Percentiles rank a stretch among this genome's conserved stretches.
These are phyloP conservation scores for Calephelis nemesis DNA, from an alignment of 1,140 invertebrate genomes.

Conservation along the genomic window DNA sequence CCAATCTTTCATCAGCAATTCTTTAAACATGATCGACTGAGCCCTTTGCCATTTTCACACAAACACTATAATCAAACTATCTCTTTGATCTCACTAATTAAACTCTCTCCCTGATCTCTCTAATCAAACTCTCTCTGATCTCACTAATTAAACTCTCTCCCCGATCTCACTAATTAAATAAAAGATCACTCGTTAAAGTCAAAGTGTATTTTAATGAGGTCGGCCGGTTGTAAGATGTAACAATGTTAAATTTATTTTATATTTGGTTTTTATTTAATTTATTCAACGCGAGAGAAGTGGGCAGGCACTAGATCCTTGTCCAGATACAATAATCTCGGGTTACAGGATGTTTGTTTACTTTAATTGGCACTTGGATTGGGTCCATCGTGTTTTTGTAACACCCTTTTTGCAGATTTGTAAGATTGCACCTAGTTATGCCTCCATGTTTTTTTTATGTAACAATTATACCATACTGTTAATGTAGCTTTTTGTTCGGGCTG, in stretches of 20 bases:
- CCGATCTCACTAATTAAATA: neutral
- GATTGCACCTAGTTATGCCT: slow-evolving; percentile 9
- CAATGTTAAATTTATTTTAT: slow-evolving; percentile 29
- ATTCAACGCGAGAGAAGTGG: slow-evolving; percentile 63
- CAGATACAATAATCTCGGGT: slow-evolving; percentile 73
- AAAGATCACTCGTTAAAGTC: slow-evolving; percentile 11
- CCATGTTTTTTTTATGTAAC: neutral
- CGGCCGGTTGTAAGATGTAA: neutral
- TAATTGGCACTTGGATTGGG: slow-evolving; percentile 68
- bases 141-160: too few species aligned
- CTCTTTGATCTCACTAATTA: too few species aligned
- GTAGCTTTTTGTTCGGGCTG: too few species aligned
- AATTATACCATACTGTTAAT: too few species aligned
- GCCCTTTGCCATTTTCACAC: too few species aligned
- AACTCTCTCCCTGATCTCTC: too few species aligned
- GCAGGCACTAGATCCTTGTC: slow-evolving; percentile 62
- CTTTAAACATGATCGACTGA: too few species aligned
- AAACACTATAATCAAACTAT: too few species aligned
- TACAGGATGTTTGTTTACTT: slow-evolving; percentile 72
- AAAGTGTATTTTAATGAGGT: slow-evolving; percentile 1
- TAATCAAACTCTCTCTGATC: too few species aligned
- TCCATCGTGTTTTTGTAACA: slow-evolving; percentile 46
- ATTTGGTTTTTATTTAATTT: slow-evolving; percentile 73
- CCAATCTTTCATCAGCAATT: too few species aligned
- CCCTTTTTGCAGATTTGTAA: slow-evolving; percentile 44